Base-by-base conservation (phyloP, 2,888 invertebrate species). In the Tolmerus cingulatus region DNA sequence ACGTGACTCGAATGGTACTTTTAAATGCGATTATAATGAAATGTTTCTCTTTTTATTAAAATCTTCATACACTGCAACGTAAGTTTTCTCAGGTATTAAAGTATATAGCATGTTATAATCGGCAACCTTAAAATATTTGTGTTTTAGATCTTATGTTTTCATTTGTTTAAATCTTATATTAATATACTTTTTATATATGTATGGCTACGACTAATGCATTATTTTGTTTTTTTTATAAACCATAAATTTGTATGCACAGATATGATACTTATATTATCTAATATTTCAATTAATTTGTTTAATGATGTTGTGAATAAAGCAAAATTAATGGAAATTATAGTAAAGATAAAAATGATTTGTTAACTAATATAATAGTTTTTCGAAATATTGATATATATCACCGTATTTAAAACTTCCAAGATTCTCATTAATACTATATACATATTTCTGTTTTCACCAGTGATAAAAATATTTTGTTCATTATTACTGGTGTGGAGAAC, bases 11-110 rank as follows among this genome's bases (percentile, higher is more conserved):
- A n/a, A 51, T 27, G 16, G 27, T 82, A 19, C 16, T 30, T 27
- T 30, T 23, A 55, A 55, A 81, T 81, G 81, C 81, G 81, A 81
- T 81, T 81, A 81, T 81, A 81, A 81, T 81, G 78, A 37, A 23
- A 66, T 66, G 23, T 66, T 66, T 66, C 12, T 23, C 23, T 66
- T 57, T 12, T 27, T 66, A 66, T 40, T 66, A 66, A 12, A 66
- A 7, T 19, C 66, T 51, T 51, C n/a, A 16, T n/a, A 66, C 27
- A 12, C 23, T 66, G 66, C 23, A 66, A 66, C 23, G 27, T 14
- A 66, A 66, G 66, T 66, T 66, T 66, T 12, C 2, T 66, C 12
- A 19, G 66, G 12, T 66, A 27, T 19, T 7, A 57, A 57, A 57
- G 51, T 51, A 57, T 57, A 23, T 19, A n/a, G 9, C 7, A 19